phyloP scores from a whole-genome alignment of 2,797 vertebrate species.

The Rhynchotus rufescens region DNA sequence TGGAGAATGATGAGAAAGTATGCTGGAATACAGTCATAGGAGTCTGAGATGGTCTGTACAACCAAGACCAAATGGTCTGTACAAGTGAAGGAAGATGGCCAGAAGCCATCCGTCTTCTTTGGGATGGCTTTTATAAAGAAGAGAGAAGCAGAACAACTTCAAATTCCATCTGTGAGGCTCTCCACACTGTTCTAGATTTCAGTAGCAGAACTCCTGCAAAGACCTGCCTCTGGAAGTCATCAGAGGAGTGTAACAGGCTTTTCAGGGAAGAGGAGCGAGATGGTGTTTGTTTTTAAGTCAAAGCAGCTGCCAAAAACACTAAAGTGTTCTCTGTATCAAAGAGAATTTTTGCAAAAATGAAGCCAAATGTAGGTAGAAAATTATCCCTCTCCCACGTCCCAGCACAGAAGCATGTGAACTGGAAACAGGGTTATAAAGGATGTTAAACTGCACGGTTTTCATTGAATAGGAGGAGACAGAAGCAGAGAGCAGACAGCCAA shows the following conservation, averaged over 20 bases:
- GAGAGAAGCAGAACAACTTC: neutral
- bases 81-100: neutral
- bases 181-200: neutral
- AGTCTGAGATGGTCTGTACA: neutral
- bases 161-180: neutral
- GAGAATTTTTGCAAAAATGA: slow-evolving; percentile 2
- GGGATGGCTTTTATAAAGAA: neutral
- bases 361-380: neutral
- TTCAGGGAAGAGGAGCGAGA: neutral
- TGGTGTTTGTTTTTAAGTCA: neutral
- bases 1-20: neutral
- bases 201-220: neutral
- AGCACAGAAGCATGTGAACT: neutral
- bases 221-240: neutral
- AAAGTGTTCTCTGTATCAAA: neutral
- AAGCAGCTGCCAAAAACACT: neutral
- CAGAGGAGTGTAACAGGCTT: neutral
- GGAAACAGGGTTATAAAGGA: neutral
- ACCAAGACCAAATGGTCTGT: too few species aligned
- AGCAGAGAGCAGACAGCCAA: slow-evolving; percentile 29
- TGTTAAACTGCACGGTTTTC: slow-evolving; percentile 9
- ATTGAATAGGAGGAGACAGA: slow-evolving; percentile 44
- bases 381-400: neutral
- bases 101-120: neutral
- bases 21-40: neutral